Evolutionary conservation across 2,888 invertebrate genomes (phyloP), one percentile per base, ranked within the genome.

Genomic region (Microctonus hyperodae): DNA sequence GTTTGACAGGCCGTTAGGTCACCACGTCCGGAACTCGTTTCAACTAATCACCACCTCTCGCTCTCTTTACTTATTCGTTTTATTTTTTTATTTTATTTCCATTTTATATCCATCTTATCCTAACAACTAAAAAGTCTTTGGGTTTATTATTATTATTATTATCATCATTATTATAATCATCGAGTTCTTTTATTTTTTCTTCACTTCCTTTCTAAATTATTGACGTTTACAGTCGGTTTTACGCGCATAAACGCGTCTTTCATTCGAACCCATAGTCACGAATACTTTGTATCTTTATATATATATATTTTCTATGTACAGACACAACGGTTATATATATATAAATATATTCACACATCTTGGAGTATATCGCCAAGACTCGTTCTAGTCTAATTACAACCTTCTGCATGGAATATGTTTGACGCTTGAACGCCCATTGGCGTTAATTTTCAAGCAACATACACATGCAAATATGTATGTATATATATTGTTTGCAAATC

Each of bases 21-120:
- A 70, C 71, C 67, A 72, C 72, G 72, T 74, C 70, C 72, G 71
- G 70, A 73, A 72, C 65, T 71, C 69, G 71, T 70, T 69, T 67
- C 65, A 63, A 69, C 70, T 73, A 72, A 73, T 73, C 73, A 67
- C 70, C 70, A 69, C 72, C 62, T 67, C 67, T 13, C 53, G 57
- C 62, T 56, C 56, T 58, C 51, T 67, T 56, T 35, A 28, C 51
- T 23, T 22, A 28, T 13, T 60, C 5, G 4, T 44, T 57, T 31
- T 56, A 33, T 44, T 13, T 44, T 48, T 44, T 59, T 59, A 33
- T 48, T 51, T 65, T 35, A 31, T 58, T 7, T 13, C 16, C 23
- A 57, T 40, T 50, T 28, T 28, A 28, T 28, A 28, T 5, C 7
- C 28, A 28, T 28, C 23, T 62, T 62, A 62, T 67, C 62, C 51